Evolutionary conservation across 2,113 vertebrate species (phyloP).

Genomic region (Phoxinus phoxinus): DNA sequence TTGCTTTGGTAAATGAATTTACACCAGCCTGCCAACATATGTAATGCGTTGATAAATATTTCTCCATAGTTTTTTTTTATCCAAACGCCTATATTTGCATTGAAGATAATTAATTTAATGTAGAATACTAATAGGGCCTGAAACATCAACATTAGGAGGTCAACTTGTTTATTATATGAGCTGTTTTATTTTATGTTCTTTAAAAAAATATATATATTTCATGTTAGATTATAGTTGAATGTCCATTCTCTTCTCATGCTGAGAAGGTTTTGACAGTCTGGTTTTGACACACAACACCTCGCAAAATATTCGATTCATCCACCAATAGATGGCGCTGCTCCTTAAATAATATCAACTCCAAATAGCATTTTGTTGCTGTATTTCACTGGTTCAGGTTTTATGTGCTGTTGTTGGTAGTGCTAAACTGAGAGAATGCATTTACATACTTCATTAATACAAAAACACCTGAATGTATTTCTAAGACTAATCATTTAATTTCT

Average conservation of each 20-base stretch:
- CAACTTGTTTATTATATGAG: not conserved
- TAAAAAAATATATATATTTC: not conserved
- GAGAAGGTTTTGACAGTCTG: not conserved
- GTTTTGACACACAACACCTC: not conserved
- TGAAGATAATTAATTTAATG: not conserved
- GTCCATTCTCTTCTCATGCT: not conserved
- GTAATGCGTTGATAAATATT: not conserved
- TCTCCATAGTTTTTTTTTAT: not conserved
- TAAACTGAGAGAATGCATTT: not conserved
- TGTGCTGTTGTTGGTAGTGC: not conserved
- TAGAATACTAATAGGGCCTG: not conserved
- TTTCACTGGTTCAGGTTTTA: not conserved
- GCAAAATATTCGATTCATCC: not conserved
- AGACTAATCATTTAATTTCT: slow-evolving; percentile 1
- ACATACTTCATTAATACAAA: not conserved
- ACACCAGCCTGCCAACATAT: not conserved
- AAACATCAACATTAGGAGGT: not conserved
- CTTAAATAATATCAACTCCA: slow-evolving; percentile 5
- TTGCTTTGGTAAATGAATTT: not conserved
- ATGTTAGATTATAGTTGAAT: not conserved
- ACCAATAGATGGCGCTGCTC: slow-evolving; percentile 50
- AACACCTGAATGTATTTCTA: not conserved
- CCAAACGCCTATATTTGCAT: not conserved
- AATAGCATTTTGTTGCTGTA: not conserved
- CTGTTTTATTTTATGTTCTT: not conserved